Evolutionary conservation across 2,888 invertebrate genomes (phyloP).

Genomic region (Drosophila robusta): DNA sequence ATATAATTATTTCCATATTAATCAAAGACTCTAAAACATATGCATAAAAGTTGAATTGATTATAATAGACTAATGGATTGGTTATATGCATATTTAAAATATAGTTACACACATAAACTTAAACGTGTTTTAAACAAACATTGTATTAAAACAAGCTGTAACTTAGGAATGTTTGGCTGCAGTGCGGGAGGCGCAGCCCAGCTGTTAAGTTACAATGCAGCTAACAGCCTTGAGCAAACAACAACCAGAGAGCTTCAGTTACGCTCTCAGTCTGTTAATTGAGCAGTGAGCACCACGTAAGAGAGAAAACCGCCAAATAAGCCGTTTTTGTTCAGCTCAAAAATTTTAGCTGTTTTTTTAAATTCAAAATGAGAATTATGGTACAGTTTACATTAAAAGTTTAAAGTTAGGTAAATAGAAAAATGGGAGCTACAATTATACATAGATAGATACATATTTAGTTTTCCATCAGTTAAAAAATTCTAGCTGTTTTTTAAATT

Average conservation of each 20-base stretch:
- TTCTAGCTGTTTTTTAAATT: background rate
- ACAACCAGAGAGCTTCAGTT: conserved; percentile 7
- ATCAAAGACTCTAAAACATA: too few species aligned
- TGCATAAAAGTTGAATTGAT: background rate
- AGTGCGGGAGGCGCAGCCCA: background rate
- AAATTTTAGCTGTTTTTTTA: background rate
- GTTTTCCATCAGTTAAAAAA: background rate
- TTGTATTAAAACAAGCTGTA: background rate
- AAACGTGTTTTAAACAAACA: background rate
- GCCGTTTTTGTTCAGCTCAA: background rate
- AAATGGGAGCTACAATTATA: background rate
- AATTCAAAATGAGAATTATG: too few species aligned
- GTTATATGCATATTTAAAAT: background rate
- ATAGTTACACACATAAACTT: background rate
- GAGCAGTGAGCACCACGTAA: background rate
- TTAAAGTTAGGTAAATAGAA: too few species aligned
- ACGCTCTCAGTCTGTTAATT: conserved; percentile 1
- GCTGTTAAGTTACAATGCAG: background rate
- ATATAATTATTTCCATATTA: too few species aligned
- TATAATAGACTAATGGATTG: background rate
- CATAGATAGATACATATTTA: too few species aligned
- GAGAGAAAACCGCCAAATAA: conserved; percentile 1
- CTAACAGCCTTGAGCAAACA: conserved; percentile 2
- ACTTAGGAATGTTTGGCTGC: background rate
- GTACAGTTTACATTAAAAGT: too few species aligned